phyloP scores from a whole-genome alignment of 2,113 vertebrate species.

The Campylomormyrus tamandua region DNA sequence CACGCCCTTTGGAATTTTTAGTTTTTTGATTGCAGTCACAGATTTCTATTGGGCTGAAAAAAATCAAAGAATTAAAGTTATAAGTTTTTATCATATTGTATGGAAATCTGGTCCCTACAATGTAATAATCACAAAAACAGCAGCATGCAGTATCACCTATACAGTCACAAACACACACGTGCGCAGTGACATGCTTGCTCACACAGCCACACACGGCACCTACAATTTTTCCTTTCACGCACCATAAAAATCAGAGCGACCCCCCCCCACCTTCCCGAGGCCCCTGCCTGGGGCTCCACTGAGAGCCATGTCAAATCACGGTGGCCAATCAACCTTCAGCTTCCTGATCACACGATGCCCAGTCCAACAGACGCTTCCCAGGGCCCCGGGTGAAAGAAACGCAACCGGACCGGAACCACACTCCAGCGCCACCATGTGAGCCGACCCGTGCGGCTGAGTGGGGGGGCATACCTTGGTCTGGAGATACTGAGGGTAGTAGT shows the following conservation, averaged over 20 bases:
- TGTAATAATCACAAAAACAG: background rate
- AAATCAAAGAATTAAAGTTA: background rate
- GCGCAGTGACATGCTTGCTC: background rate
- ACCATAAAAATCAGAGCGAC: background rate
- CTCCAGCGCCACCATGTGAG: background rate
- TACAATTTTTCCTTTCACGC: background rate
- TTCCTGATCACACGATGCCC: background rate
- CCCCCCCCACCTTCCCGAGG: background rate
- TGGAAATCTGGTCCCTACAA: background rate
- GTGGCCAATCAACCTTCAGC: background rate
- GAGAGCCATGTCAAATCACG: background rate
- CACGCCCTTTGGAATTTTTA: background rate
- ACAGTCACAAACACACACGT: background rate
- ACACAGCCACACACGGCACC: background rate
- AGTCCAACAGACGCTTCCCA: background rate
- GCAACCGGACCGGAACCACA: background rate
- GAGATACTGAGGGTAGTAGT: conserved; percentile 95
- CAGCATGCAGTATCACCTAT: background rate
- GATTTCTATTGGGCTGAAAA: background rate
- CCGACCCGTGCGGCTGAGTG: background rate
- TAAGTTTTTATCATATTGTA: background rate
- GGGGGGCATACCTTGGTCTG: conserved; percentile 86
- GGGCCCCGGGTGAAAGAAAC: background rate
- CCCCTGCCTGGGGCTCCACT: background rate
- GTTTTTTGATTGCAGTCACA: background rate